Base-by-base conservation (phyloP, 2,797 vertebrate genomes). In the Psittacula echo region DNA sequence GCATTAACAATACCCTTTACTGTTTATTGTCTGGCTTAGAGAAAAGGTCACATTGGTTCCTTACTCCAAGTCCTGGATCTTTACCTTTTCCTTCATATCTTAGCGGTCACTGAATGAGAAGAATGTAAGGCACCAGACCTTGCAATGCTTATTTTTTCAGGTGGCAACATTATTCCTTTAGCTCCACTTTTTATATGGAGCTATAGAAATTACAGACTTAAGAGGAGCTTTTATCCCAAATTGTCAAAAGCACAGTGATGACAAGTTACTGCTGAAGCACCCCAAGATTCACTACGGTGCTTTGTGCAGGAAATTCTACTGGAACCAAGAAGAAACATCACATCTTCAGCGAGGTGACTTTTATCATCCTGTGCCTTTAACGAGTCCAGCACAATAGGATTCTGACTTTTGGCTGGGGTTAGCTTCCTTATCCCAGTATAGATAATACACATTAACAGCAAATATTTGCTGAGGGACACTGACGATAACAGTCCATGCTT, bases 1-100 rank as follows among this genome's bases (percentile, higher is more conserved):
- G 92, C 58, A 64, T 71, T 93, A 94, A 81, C 62, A 93, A 80
- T 86, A 80, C 79, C 76, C 90, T 96, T 97, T 88, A 44, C 39
- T 94, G 86, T 87, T 96, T 87, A 93, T 97, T 77, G 79, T 87
- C 96, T 95, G 85, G 66, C 81, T 87, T 42, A 77, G 74, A 95
- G 87, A 50, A 94, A 95, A 97, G 93, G 96, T 93, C 96, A 95
- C 86, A 34, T 50, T 93, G 91, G 83, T 61, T 96, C 47, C 82
- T 79, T 77, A 76, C 61, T 93, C 81, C 72, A 89, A 30, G 73
- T 87, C 51, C 48, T 89, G 85, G 26, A 47, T 94, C 90, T 92
- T 84, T 48, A 32, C 72, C 65, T 77, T 53, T 42, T 92, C 56
- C 42, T 88, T 82, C 56, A 72, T 29, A 87, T 81, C 84, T 79